Evolutionary conservation across 37 sponge, comb jelly and placozoan genomes (phyloP).

Genomic region (Eunapius fragilis): DNA sequence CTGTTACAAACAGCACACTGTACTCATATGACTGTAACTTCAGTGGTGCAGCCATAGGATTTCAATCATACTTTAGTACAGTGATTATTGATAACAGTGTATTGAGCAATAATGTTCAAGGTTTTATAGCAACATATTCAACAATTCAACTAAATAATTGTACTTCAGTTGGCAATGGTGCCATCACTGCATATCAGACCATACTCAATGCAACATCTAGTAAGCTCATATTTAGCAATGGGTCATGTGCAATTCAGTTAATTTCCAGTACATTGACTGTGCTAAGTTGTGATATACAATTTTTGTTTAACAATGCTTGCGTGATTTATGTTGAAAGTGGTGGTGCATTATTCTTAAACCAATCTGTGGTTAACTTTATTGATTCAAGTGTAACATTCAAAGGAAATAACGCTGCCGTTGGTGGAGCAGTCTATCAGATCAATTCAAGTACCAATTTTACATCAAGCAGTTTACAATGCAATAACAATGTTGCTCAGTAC

Average conservation of each 20-base stretch:
- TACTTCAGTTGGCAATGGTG: background rate
- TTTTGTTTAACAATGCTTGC: background rate
- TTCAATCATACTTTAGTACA: background rate
- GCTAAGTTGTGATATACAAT: background rate
- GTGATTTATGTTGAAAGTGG: background rate
- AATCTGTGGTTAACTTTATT: background rate
- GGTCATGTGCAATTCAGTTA: background rate
- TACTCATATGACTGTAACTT: background rate
- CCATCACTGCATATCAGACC: background rate
- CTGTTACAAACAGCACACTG: background rate
- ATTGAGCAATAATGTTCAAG: background rate
- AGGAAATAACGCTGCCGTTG: background rate
- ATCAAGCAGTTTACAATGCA: background rate
- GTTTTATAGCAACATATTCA: background rate
- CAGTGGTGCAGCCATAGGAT: background rate
- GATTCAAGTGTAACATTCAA: background rate
- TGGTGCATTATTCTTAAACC: background rate
- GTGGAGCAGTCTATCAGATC: background rate
- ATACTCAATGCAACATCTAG: background rate
- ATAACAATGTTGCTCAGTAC: background rate
- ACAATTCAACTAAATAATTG: background rate
- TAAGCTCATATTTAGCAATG: background rate
- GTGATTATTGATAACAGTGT: background rate
- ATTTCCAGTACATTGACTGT: background rate
- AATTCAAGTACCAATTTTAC: background rate